Conservation (phyloP, 2,888 invertebrate genomes). For the Apantesis nais region DNA sequence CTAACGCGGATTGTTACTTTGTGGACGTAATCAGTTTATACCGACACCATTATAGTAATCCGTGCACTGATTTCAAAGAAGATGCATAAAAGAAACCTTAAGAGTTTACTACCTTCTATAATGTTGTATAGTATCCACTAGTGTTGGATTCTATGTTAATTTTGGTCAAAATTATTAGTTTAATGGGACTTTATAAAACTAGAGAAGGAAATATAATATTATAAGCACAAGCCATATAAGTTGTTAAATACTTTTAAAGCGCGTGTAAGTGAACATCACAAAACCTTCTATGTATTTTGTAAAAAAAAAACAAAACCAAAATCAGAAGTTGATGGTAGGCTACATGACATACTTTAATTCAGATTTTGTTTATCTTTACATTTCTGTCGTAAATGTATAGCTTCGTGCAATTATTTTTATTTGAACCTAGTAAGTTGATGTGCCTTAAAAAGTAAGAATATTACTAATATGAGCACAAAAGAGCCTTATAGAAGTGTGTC, state of each 20-base stretch:
- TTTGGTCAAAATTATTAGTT: neutral
- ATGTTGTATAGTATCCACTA: neutral
- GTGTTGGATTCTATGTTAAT: too few relatives aligned
- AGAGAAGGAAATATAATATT: neutral
- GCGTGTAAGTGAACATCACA: neutral
- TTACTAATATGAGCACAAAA: neutral
- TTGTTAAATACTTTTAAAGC: neutral
- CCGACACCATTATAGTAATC: conserved; percentile 16
- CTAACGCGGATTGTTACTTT: conserved; percentile 72
- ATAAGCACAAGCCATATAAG: neutral
- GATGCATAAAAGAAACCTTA: conserved; percentile 47
- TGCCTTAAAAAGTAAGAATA: neutral
- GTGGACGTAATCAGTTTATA: conserved; percentile 45
- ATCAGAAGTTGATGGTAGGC: neutral
- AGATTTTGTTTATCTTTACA: neutral
- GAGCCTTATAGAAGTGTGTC: neutral
- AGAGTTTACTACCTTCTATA: neutral
- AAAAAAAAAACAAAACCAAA: neutral
- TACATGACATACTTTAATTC: too few relatives aligned
- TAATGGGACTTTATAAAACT: neutral
- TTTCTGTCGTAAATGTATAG: neutral
- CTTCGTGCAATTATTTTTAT: too few relatives aligned
- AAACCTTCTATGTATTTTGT: neutral
- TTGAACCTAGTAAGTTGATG: neutral
- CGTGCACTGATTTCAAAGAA: conserved; percentile 19